Evolutionary conservation across 1,140 invertebrate species (phyloP).

Genomic region (Hypsibius dujardini): DNA sequence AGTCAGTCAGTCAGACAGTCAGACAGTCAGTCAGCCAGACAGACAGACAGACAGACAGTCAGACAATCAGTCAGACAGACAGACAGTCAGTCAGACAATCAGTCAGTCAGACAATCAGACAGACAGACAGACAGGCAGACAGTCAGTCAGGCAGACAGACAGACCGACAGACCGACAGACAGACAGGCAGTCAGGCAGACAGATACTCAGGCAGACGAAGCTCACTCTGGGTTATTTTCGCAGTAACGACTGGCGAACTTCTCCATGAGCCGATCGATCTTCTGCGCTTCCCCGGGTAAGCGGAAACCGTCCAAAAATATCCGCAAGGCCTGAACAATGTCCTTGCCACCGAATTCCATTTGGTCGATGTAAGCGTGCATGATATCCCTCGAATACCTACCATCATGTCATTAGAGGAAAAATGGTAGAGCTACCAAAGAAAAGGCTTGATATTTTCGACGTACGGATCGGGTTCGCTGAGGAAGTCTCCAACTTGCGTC

Average conservation of each 20-base stretch:
- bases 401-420: neutral
- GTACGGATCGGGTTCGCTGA: constrained; percentile 57
- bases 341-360: constrained; percentile 80
- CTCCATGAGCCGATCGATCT: constrained; percentile 97
- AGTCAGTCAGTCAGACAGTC: too few species aligned
- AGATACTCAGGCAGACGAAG: constrained; percentile 14
- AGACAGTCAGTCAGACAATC: too few species aligned
- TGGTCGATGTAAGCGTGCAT: constrained; percentile 96
- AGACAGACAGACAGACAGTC: too few species aligned
- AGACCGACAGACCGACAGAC: too few species aligned
- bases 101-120: too few species aligned
- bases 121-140: too few species aligned
- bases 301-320: constrained; percentile 88
- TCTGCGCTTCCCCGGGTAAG: constrained; percentile 94
- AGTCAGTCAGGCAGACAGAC: too few species aligned
- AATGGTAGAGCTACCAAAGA: constrained; percentile 22
- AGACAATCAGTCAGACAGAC: too few species aligned
- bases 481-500: constrained; percentile 82
- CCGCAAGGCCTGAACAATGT: constrained; percentile 79
- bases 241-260: constrained; percentile 97
- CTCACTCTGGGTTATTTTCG: constrained; percentile 81
- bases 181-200: too few species aligned
- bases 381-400: constrained; percentile 42
- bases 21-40: too few species aligned
- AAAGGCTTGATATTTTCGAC: constrained; percentile 23